Base-by-base conservation (phyloP, 2,797 vertebrate species). In the Natrix natrix region DNA sequence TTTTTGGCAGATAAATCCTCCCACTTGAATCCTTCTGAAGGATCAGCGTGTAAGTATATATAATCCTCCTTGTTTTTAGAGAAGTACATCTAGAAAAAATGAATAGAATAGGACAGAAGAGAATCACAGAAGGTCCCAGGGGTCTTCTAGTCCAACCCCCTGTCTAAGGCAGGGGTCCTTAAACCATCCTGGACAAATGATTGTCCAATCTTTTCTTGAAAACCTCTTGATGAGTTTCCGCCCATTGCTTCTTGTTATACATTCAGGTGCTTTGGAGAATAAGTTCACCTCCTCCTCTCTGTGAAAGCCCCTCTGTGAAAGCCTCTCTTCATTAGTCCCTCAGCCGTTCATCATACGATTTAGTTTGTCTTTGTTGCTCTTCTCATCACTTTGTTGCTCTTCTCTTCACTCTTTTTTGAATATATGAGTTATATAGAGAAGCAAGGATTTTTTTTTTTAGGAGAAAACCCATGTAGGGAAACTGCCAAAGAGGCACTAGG, bases 31-130 rank as follows among this genome's bases (percentile, higher is more conserved):
- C 91, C 95, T 93, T 96, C 95, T 94, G 95, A 94, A 90, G 13
- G 94, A 93, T 95, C 97, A 56, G 96, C 97, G 93, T 94, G 98
- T 98, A 98, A 98, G 98, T 98, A 88, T 59, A 88, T 56, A 37
- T 88, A 57, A n/a, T 37, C 11, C n/a, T 12, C 20, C 69, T 37
- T 74, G 12, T 11, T 88, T 88, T 57, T 37, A 57, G 32, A 60
- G 57, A 88, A 60, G 12, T 60, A 48, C 32, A 60, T 24, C 22
- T 59, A n/a, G 28, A 11, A 83, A 83, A 63, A 74, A 74, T 74
- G 69, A 74, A 37, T 37, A 74, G 6, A 69, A 32, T 6, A 69
- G 14, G 37, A 20, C n/a, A 74, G 69, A 74, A 74, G 1, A 37
- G 14, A 69, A 69, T 32, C 66, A 7, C n/a, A 37, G 14, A 74